Conservation (phyloP, 2,888 invertebrate genomes). For the Limnephilus marmoratus region DNA sequence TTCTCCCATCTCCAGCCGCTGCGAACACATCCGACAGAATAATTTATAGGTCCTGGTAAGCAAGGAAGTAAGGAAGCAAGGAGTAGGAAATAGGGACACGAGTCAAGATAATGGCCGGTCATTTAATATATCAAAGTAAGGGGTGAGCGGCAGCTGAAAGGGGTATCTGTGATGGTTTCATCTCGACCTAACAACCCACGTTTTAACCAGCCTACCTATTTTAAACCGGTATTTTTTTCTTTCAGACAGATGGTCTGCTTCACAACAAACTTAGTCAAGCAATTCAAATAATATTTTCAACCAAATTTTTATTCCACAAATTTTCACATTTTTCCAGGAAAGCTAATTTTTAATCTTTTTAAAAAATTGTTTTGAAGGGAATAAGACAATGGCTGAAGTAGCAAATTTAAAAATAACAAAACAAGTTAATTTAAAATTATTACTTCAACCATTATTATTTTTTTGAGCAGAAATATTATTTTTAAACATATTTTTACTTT, state of each 20-base stretch:
- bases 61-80: conserved; percentile 31
- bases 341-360: neutral
- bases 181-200: neutral
- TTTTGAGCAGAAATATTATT: neutral
- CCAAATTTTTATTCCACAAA: neutral
- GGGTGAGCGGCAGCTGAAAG: neutral
- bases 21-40: conserved; percentile 29
- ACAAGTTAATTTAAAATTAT: neutral
- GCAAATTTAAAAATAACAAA: neutral
- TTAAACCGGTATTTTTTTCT: neutral
- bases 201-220: neutral
- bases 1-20: conserved; percentile 4
- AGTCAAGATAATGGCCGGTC: conserved; percentile 6
- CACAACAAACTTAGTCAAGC: neutral
- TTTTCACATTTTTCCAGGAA: neutral
- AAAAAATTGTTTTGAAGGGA: neutral
- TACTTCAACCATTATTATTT: neutral
- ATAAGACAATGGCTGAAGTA: neutral
- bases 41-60: conserved; percentile 44
- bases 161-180: neutral
- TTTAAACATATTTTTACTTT: neutral
- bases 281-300: neutral
- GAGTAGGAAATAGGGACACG: conserved; percentile 17
- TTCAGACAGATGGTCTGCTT: neutral
- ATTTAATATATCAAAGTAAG: conserved; percentile 33